These are phyloP conservation scores for Melolontha melolontha DNA, from an alignment of 2,888 invertebrate genomes.

Conservation along the genomic window DNA sequence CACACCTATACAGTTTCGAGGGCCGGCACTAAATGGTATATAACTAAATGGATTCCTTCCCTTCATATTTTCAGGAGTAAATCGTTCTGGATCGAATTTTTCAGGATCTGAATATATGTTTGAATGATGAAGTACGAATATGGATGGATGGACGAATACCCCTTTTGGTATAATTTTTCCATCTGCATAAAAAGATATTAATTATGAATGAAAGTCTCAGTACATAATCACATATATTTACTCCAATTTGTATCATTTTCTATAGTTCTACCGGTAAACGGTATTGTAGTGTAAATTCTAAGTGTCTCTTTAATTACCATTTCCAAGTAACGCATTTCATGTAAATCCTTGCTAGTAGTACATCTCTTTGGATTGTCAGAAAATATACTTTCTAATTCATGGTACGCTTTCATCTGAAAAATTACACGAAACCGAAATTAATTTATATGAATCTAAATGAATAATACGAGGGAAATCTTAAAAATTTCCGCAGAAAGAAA, in stretches of 20 bases:
- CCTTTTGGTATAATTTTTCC: slow-evolving; percentile 63
- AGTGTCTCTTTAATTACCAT: slow-evolving; percentile 70
- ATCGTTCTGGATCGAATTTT: slow-evolving; percentile 64
- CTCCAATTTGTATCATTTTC: slow-evolving; percentile 65
- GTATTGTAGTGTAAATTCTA: slow-evolving; percentile 70
- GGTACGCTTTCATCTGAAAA: slow-evolving; percentile 53
- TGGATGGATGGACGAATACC: slow-evolving; percentile 59
- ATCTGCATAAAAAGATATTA: slow-evolving; percentile 54
- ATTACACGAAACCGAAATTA: no score
- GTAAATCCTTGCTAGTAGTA: slow-evolving; percentile 59
- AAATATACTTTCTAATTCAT: slow-evolving; percentile 54
- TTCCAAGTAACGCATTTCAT: slow-evolving; percentile 68
- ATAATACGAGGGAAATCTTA: no score
- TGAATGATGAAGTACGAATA: slow-evolving; percentile 66
- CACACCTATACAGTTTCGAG: slow-evolving; percentile 59
- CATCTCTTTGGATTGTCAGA: slow-evolving; percentile 51
- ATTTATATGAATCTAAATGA: no score
- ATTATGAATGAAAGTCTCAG: background rate
- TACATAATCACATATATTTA: slow-evolving; percentile 42
- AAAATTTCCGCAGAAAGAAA: no score
- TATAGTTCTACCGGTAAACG: slow-evolving; percentile 65
- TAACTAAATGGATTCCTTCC: slow-evolving; percentile 57
- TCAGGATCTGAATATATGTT: slow-evolving; percentile 63
- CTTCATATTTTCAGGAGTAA: slow-evolving; percentile 59
- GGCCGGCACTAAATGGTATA: slow-evolving; percentile 59